Evolutionary conservation across 2,888 invertebrate genomes (phyloP).

Genomic region (Drosophila kokeensis): DNA sequence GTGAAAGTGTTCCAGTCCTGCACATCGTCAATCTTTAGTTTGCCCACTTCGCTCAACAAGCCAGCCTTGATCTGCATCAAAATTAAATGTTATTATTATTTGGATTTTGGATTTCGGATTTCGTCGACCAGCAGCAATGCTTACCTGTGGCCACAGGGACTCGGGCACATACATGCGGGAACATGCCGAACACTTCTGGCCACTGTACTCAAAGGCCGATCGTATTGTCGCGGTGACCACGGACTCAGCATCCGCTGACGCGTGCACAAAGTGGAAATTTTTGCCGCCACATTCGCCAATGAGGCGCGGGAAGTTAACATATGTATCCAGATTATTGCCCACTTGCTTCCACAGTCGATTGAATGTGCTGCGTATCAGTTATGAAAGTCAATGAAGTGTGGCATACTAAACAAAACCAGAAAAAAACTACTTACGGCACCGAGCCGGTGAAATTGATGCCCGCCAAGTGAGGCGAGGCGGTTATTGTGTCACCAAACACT

Average conservation of each 20-base stretch:
- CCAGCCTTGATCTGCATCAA: slow-evolving; percentile 86
- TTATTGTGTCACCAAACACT: slow-evolving; percentile 96
- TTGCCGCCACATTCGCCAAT: slow-evolving; percentile 99
- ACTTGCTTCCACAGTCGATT: slow-evolving; percentile 96
- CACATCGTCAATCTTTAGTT: slow-evolving; percentile 95
- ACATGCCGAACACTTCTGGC: slow-evolving; percentile 99
- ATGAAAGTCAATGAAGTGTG: slow-evolving; percentile 33
- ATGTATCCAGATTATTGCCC: slow-evolving; percentile 93
- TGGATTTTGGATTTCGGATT: not conserved
- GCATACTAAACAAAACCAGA: slow-evolving; percentile 5
- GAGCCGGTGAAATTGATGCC: slow-evolving; percentile 99
- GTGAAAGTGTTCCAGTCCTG: slow-evolving; percentile 92
- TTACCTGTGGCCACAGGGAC: slow-evolving; percentile 92
- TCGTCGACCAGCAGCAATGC: not conserved
- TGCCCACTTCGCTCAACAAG: slow-evolving; percentile 88
- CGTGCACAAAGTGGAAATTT: slow-evolving; percentile 98
- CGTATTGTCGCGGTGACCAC: slow-evolving; percentile 94
- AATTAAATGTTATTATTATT: not conserved
- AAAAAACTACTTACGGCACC: slow-evolving; percentile 89
- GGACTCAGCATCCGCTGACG: slow-evolving; percentile 92
- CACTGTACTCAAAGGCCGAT: slow-evolving; percentile 97
- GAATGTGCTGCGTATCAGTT: slow-evolving; percentile 89
- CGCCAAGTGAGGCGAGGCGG: slow-evolving; percentile 92
- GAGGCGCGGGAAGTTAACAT: slow-evolving; percentile 95
- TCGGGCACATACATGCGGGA: slow-evolving; percentile 98